phyloP scores from a whole-genome alignment of 2,113 vertebrate species.

The Rhegmatorhina hoffmannsi region DNA sequence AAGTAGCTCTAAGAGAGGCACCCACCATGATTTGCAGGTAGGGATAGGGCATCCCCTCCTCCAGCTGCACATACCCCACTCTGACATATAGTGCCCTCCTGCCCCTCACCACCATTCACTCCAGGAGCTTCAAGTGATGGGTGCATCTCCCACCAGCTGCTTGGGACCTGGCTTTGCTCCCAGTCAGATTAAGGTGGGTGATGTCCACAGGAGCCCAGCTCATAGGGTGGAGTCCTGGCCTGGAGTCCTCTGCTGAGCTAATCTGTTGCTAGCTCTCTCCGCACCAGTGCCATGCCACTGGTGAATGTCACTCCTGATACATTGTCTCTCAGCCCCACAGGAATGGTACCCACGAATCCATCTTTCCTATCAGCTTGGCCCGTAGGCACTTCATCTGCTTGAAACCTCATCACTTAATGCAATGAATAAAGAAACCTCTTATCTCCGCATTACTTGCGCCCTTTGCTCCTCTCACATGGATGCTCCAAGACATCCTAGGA shows the following conservation, averaged over 20 bases:
- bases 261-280: background rate
- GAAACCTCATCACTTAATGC: background rate
- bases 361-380: conserved; percentile 14
- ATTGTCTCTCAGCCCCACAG: background rate
- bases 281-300: background rate
- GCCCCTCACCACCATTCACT: background rate
- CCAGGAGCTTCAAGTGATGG: background rate
- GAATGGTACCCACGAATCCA: background rate
- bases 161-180: background rate
- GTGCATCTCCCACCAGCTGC: background rate
- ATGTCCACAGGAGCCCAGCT: background rate
- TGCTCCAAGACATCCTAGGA: background rate
- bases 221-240: background rate
- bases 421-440: background rate
- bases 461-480: background rate
- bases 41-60: background rate
- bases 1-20: background rate
- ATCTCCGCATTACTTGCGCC: rapidly evolving
- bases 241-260: background rate
- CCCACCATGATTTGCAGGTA: rapidly evolving
- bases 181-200: background rate
- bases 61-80: background rate
- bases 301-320: rapidly evolving
- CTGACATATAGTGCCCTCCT: background rate
- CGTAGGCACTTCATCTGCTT: background rate